Conservation (phyloP, 2,113 vertebrate genomes). For the Tyto alba region DNA sequence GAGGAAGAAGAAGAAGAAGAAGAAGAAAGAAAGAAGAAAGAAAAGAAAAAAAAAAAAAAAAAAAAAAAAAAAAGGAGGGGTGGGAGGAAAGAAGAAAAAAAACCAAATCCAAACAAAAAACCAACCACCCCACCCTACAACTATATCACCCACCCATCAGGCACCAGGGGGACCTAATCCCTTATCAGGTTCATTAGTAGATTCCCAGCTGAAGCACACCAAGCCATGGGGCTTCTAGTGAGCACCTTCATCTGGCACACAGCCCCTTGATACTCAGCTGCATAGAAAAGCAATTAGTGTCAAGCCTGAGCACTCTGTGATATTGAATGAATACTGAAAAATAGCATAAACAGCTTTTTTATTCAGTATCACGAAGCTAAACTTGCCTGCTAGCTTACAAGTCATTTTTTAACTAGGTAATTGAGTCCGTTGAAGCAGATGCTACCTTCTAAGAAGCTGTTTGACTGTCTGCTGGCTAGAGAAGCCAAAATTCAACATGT, state of each 20-base stretch:
- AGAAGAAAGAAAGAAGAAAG: no score
- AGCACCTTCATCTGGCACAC: neutral
- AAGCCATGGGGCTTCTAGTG: neutral
- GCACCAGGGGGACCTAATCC: neutral
- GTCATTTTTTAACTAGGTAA: neutral
- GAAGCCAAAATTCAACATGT: neutral
- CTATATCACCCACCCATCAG: neutral
- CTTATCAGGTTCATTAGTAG: neutral
- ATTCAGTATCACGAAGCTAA: neutral
- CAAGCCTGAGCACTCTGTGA: neutral
- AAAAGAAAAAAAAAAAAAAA: no score
- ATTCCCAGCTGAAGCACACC: neutral
- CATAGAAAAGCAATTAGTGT: neutral
- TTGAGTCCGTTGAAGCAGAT: neutral
- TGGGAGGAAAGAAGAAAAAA: neutral
- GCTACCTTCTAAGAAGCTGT: neutral
- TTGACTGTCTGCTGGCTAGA: neutral
- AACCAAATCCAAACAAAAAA: no score
- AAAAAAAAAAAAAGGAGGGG: neutral
- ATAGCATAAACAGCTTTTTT: neutral
- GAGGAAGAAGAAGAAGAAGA: no score
- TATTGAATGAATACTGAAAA: neutral
- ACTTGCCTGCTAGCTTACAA: neutral
- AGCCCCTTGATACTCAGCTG: neutral
- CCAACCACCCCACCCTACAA: neutral